Base-by-base conservation (phyloP, 2,797 vertebrate species). In the Melanotaenia boesemani region DNA sequence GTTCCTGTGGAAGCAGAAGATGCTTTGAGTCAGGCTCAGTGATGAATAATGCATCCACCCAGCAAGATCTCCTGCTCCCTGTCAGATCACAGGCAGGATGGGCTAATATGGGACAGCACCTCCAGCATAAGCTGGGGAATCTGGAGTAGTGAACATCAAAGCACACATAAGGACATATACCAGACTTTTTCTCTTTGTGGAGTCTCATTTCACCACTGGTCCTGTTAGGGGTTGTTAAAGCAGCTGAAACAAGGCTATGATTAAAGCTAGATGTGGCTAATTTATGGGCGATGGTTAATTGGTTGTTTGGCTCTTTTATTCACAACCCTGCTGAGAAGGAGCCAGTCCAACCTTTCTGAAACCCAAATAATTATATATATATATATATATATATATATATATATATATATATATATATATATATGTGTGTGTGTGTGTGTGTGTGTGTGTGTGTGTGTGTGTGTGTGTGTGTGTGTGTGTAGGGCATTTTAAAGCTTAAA, bases 41-140 rank as follows among this genome's bases (percentile, higher is more conserved):
- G 12, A 93, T 94, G 90, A 93, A 94, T 93, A 92, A 93, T 94
- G 84, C 85, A 93, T 91, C 58, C 76, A 24, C 26, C 30, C 80
- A 77, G 81, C 58, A n/a, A 86, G 85, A 80, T 65, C 87, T 76
- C 85, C 71, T 74, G 67, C 84, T 85, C 83, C 32, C 86, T 86
- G 88, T 92, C 92, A 92, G 90, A 92, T 91, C 90, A 88, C 89
- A 90, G 89, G 80, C 87, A 82, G 84, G 76, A 82, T 68, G 86
- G 80, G 85, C 85, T 91, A 90, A 91, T 90, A 72, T 88, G 91
- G 86, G 86, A 89, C 86, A 90, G 86, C 91, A 89, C 91, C 92
- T 92, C 88, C 81, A 90, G 88, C 87, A 76, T 83, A 70, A 89
- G 76, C 83, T 28, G 78, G 64, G 74, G 81, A 86, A 68, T 52